Base-by-base conservation (phyloP, 2,113 vertebrate genomes). In the Pseudorasbora parva region DNA sequence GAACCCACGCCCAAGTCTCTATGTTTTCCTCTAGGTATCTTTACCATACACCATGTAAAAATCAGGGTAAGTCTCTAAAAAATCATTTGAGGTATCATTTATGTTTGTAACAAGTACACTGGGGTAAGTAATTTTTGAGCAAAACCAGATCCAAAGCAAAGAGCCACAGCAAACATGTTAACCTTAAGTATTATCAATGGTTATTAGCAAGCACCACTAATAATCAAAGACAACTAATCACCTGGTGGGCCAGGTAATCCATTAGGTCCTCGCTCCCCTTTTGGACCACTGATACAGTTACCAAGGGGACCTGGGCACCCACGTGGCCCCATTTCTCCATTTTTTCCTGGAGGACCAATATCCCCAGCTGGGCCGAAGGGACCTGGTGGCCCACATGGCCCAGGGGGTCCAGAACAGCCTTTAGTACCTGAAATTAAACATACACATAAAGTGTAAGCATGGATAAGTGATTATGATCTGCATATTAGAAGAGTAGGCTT, bases 241-340 rank as follows among this genome's bases (percentile, higher is more conserved):
- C 87, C 87, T 83, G 12, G 25, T 49, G 4, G 15, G 7, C 87
- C 87, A 85, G 47, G 62, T 66, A 2, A 4, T 62, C 85, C 87
- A 17, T 7, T 21, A 41, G 12, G 27, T 5, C 86, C 86, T 83
- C 27, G 49, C 0, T 81, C 76, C 54, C 86, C 86, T 59, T 87
- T 87, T 64, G 81, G 81, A 1, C 86, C 86, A 60, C 54, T 54
- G 43, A 81, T 23, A 43, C 86, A 87, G 41, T 51, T 11, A 54
- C 86, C 86, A 3, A 27, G 15, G 17, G 49, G 3, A 11, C 87
- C 87, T 23, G 25, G 45, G 49, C 7, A 78, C 5, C 87, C 87
- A 1, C 1, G 30, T 1, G 5, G 45, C 27, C 87, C 87, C 8
- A 56, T 49, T 14, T 19, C 43, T 25, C 87, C 87, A 10, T 8